Evolutionary conservation across 2,797 vertebrate species (phyloP), one percentile per base, ranked within the genome.

Genomic region (Tadarida brasiliensis): DNA sequence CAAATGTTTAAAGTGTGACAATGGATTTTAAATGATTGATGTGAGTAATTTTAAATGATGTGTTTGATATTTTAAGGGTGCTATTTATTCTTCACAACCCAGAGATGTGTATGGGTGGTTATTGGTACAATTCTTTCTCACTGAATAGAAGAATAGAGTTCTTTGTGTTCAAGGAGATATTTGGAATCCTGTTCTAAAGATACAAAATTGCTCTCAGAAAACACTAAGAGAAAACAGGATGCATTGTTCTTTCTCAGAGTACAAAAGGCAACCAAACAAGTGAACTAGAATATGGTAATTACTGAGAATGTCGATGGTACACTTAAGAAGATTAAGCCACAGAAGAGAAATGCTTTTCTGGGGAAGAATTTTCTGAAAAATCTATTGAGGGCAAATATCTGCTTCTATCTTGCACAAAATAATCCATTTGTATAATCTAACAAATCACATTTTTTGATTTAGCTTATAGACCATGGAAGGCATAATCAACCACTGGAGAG

Each of bases 251-350:
- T 95, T 30, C 74, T 95, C 94, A 9, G 73, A 98, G 78, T 26
- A 97, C 94, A 98, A 65, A 61, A 94, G 90, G 16, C 94, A 94
- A 96, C 96, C 77, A 97, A 94, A 57, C 94, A 94, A 96, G 56
- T 88, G 65, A 96, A 96, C 59, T 82, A 94, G 95, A 98, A 93
- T 93, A 95, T 95, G 78, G 90, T 90, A 98, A 98, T 97, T 95
- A 95, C 78, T 96, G 70, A 84, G 96, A 97, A 95, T 93, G 78
- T 68, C 91, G 96, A 82, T 84, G 80, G 83, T 68, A 57, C 35
- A 12, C 44, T 71, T 77, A 92, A 92, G 70, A 83, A 91, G 78
- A 94, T 63, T 88, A 93, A 87, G 24, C 83, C 30, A n/a, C 16
- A 56, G 67, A 92, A 89, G 30, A 95, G 16, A 96, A 95, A 95